Evolutionary conservation across 2,797 vertebrate genomes (phyloP).

Genomic region (Channa striata): DNA sequence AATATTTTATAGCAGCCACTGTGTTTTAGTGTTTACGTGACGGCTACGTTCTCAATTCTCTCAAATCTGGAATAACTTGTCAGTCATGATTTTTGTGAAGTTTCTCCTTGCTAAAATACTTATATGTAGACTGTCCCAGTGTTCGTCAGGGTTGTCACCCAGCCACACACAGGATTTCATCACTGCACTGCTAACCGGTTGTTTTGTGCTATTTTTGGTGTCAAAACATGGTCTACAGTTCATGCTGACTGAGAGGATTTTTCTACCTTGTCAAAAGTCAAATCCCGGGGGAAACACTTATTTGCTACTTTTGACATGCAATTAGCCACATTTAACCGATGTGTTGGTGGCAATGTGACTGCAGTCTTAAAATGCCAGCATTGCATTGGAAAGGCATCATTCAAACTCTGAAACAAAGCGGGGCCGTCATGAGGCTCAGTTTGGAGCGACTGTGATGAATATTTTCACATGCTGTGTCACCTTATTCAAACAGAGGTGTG

Average conservation of each 20-base stretch:
- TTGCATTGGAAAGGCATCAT: slow-evolving; percentile 25
- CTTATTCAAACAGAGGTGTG: slow-evolving; percentile 18
- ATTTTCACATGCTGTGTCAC: slow-evolving; percentile 7
- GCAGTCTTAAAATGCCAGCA: slow-evolving; percentile 4
- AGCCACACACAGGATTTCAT: slow-evolving; percentile 21
- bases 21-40: slow-evolving; percentile 4
- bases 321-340: slow-evolving; percentile 33
- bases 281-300: slow-evolving; percentile 20
- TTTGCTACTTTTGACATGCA: slow-evolving; percentile 25
- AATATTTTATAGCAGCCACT: not conserved
- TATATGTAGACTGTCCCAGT: not conserved
- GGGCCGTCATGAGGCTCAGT: not conserved
- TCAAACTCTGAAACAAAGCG: slow-evolving; percentile 33
- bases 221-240: slow-evolving; percentile 16
- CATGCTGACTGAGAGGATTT: slow-evolving; percentile 52
- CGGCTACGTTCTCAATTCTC: not conserved
- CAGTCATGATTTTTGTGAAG: not conserved
- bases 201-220: slow-evolving; percentile 21
- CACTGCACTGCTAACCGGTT: slow-evolving; percentile 4
- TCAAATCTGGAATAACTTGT: not conserved
- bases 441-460: slow-evolving; percentile 14
- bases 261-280: slow-evolving; percentile 51
- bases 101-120: not conserved
- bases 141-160: not conserved
- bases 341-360: slow-evolving; percentile 15